Evolutionary conservation across 1,140 invertebrate species (phyloP), one percentile per base, ranked within the genome.

Genomic region (Brachionus paranguensis): DNA sequence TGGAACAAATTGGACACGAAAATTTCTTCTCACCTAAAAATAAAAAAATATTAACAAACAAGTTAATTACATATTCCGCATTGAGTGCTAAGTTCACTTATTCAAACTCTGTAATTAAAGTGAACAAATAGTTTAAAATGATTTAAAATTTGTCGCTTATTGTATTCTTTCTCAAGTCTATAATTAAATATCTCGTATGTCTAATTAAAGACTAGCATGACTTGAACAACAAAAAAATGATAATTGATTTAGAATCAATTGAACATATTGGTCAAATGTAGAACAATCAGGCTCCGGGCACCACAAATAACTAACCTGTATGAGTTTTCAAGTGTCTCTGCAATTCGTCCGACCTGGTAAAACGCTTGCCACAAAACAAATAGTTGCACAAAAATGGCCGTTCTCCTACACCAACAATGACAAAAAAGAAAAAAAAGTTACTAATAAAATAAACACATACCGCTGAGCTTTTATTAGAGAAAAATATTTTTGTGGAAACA

Each of bases 321-420:
- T 96, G 95, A 0, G 95, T 97, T 43, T 95, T 91, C 65, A 94
- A 90, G 88, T 97, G 95, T 45, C 95, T 91, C 0, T 95, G 96
- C 1, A 98, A 91, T 90, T 98, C 96, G 87, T 98, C 96, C 37
- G 95, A 97, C 53, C 96, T 92, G 0, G 95, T 96, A 88, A 98
- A 98, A 11, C 93, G 91, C 47, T 96, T 92, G 64, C 93, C 95
- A 90, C 96, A 98, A 85, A 93, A 93, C 24, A 93, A 91, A 93
- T 95, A 97, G 68, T 93, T 93, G 88, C 96, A 98, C 2, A 85
- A 72, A 86, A 86, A 90, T 60, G 87, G 87, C 8, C 88, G 84
- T 29, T 87, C 84, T 7, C 88, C 88, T 83, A 14, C 7, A 78
- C 17, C 14, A 53, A 37, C 33, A 37, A 37, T 37, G 33, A 37